Base-by-base conservation (phyloP, 2,888 invertebrate species). In the Tinea semifulvella region DNA sequence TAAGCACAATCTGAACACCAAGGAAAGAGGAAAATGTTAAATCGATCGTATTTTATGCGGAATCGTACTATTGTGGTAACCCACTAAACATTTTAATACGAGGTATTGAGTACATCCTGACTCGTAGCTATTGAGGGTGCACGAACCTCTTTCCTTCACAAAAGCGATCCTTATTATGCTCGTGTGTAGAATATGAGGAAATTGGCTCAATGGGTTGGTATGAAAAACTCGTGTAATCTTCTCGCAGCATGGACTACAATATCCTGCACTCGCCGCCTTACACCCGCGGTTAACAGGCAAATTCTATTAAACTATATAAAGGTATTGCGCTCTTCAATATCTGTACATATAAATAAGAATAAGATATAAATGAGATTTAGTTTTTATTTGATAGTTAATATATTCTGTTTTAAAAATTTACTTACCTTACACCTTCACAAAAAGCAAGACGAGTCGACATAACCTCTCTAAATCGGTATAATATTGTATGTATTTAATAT, bases 191-290 rank as follows among this genome's bases (percentile, higher is more conserved):
- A 72, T 79, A 75, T 74, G 69, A 74, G 74, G 75, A 75, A 77
- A 80, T 79, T 77, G 79, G 75, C 68, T 74, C 71, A 75, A 77
- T 77, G 68, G 76, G 71, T 72, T 74, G 72, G 70, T 76, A 76
- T 74, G 71, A 77, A 79, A 79, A 77, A 75, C 68, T 75, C 71
- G 55, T 68, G 74, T 75, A 76, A 77, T 77, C 68, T 76, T 65
- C 63, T 63, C 58, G 56, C 64, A 68, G 67, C 65, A 63, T 65
- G 63, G 61, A 61, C 66, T 61, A 68, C 71, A 70, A 75, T 76
- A 75, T 71, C 63, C 66, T 65, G 63, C 65, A 69, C 65, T 69
- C 64, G 68, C 40, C 16, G 18, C 14, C 38, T 18, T 19, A 38
- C 10, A 38, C 18, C 18, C 16, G 18, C n/a, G 38, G 16, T 38